Evolutionary conservation across 2,888 invertebrate genomes (phyloP).

Genomic region (Caenorhabditis sp.): DNA sequence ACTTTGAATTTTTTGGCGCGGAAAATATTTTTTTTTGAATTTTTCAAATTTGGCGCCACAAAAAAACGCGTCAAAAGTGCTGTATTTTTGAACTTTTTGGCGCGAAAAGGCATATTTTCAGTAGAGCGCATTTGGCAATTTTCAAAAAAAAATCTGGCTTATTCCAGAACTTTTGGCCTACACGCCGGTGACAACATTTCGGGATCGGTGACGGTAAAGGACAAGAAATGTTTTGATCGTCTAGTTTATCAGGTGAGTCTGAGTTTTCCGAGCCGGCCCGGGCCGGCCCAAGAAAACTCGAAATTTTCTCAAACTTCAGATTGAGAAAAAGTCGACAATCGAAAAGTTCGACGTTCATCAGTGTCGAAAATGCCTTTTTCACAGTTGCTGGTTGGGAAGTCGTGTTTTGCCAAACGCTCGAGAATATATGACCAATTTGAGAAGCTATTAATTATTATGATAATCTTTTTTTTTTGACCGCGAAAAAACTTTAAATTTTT

Average conservation of each 20-base stretch:
- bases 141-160: too few species aligned
- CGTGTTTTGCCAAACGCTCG: conserved; percentile 61
- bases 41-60: too few species aligned
- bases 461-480: too few species aligned
- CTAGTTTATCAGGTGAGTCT: conserved; percentile 63
- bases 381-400: conserved; percentile 68
- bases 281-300: too few species aligned
- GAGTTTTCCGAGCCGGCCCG: conserved; percentile 1
- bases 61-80: too few species aligned
- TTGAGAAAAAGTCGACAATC: conserved; percentile 62
- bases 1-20: too few species aligned
- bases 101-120: too few species aligned
- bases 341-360: conserved; percentile 69
- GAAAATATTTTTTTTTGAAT: too few species aligned
- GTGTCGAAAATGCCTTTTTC: conserved; percentile 69
- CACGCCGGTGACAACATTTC: conserved; percentile 68
- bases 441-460: conserved; percentile 52
- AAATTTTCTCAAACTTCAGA: conserved; percentile 23
- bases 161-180: conserved; percentile 65
- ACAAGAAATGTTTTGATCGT: conserved; percentile 69
- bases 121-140: too few species aligned
- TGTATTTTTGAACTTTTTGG: too few species aligned
- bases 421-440: conserved; percentile 67
- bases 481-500: too few species aligned
- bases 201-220: conserved; percentile 69